Evolutionary conservation across 2,888 invertebrate genomes (phyloP).

Genomic region (Cremastinae sp.): DNA sequence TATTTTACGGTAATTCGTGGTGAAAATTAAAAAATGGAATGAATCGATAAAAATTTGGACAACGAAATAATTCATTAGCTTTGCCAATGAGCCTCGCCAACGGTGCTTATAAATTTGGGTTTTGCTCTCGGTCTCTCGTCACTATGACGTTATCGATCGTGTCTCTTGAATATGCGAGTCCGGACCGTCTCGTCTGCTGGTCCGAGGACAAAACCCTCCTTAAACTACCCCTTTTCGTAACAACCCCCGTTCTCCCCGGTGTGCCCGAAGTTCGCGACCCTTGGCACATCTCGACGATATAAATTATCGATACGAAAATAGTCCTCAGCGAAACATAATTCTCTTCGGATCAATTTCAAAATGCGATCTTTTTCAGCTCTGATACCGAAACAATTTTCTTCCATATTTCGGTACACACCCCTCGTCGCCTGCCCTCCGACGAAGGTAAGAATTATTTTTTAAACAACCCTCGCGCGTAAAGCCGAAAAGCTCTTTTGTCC

Average conservation of each 20-base stretch:
- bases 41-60: no score
- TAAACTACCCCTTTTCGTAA: conserved; percentile 64
- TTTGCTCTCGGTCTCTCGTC: conserved; percentile 64
- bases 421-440: conserved; percentile 3
- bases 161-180: conserved; percentile 62
- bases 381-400: conserved; percentile 36
- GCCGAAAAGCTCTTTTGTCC: conserved; percentile 44
- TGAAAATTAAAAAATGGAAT: background rate
- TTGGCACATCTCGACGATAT: conserved; percentile 6
- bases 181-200: conserved; percentile 45
- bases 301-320: background rate
- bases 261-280: background rate
- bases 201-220: conserved; percentile 63
- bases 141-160: conserved; percentile 74
- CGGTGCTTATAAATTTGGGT: background rate
- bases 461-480: conserved; percentile 32
- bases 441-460: conserved; percentile 26
- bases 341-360: background rate
- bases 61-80: no score
- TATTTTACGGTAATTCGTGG: no score
- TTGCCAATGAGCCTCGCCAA: no score
- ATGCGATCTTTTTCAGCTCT: conserved; percentile 29
- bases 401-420: conserved; percentile 1
- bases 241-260: conserved; percentile 60
- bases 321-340: conserved; percentile 4